Percentiles rank a stretch among this genome's conserved stretches.
phyloP scores from a whole-genome alignment of 2,113 vertebrate species.

The Chlamydotis undulata region DNA sequence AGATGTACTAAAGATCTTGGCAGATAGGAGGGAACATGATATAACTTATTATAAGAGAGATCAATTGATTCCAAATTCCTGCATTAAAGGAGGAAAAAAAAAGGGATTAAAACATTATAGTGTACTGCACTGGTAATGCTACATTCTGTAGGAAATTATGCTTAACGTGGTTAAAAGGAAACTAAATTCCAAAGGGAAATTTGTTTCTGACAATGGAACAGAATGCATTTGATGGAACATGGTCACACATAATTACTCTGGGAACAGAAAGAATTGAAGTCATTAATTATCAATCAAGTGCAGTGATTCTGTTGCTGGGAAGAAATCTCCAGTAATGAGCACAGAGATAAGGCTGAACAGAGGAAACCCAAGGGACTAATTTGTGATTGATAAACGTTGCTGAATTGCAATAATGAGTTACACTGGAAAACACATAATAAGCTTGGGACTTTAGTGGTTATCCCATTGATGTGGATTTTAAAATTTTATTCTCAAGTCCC shows the following conservation, averaged over 20 bases:
- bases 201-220: neutral
- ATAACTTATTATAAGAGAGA: conserved; percentile 91
- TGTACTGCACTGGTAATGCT: neutral
- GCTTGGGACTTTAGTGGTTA: neutral
- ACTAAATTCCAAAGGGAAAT: neutral
- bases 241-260: neutral
- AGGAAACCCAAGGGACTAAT: neutral
- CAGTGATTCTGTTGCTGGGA: neutral
- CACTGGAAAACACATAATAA: neutral
- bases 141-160: neutral
- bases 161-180: neutral
- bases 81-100: conserved; percentile 9
- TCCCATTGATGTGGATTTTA: neutral
- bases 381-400: neutral
- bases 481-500: neutral
- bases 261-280: neutral
- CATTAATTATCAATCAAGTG: neutral
- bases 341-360: neutral
- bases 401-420: neutral
- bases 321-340: neutral
- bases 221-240: neutral
- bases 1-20: conserved; percentile 93
- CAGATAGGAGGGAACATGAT: conserved; percentile 93
- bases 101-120: neutral
- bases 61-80: conserved; percentile 96